Evolutionary conservation across 1,140 invertebrate genomes (phyloP), one percentile per base, ranked within the genome.

Genomic region (Whitmania pigra): DNA sequence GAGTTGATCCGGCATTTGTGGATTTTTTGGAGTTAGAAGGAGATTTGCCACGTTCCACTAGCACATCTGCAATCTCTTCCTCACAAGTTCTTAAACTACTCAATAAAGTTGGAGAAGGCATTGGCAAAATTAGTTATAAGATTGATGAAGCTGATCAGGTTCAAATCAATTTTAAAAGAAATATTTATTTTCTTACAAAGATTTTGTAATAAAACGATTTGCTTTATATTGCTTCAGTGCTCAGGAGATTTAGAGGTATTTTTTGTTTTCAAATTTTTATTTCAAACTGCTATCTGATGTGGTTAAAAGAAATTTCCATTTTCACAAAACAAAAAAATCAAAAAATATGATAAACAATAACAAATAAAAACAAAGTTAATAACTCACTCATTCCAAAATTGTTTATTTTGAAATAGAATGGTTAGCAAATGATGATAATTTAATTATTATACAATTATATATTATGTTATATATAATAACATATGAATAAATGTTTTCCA

Each of bases 71-170:
- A 0, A 84, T 99, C 82, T 90, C 94, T 67, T 94, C 94, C 73
- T 63, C 43, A 27, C 67, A 94, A 18, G 90, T 99, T 29, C 87
- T 96, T 84, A 86, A 93, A 73, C 85, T 99, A 0, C 94, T 99
- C 78, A 96, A 93, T 79, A 93, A 92, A 86, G 89, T 99, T 71
- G 94, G 94, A 29, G 94, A 97, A 82, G 95, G 93, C 67, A 93
- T 99, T 63, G 96, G 93, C 79, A 99, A 99, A 84, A 97, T 99
- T 31, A 94, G 95, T 5, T 97, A 94, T 82, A 94, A 93, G 84
- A 99, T 99, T 94, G 95, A 98, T 80, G 96, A 99, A 85, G 92
- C 89, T 77, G 96, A 99, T 86, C 88, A 91, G 74, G 93, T 97
- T 84, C 88, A 29, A 25, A 40, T 40, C 15, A 36, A 25, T 22